Evolutionary conservation across 2,888 invertebrate species (phyloP), one percentile per base, ranked within the genome.

Genomic region (Chrysopilus asiliformis): DNA sequence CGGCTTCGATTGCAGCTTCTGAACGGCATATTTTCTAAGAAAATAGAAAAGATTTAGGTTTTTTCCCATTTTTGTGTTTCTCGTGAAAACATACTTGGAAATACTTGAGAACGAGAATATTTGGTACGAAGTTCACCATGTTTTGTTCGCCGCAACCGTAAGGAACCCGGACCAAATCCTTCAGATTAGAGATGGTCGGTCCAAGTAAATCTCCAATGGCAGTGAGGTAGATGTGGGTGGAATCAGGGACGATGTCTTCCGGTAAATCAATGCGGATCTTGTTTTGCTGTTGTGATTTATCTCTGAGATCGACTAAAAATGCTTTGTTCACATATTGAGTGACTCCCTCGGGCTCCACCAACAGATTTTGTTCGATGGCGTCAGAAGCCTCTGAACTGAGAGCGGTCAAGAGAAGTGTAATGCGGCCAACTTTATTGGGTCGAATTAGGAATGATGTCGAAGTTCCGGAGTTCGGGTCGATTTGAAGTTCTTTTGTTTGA

Each of bases 371-470:
- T 43, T 76, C 71, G 4, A 90, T 72, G 7, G 81, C 77, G 54
- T 93, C 91, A 6, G 89, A 89, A 20, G 79, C 79, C 25, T 76
- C 60, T 7, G 74, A 68, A 18, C 79, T 77, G 18, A 72, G 74
- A 12, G 91, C 87, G 4, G 72, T 74, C 2, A 84, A 77, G 58
- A 79, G 79, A 18, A 90, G 67, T 20, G 76, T 76, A 9, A 84
- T 68, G 15, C 68, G 66, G 13, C 89, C 90, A 8, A 84, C 64
- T 43, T 71, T 71, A 41, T 70, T 70, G 1, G 87, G 82, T 10
- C 76, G 72, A 37, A 91, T 79, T 67, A 90, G 78, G 60, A 97
- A 85, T 36, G 86, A 85, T 0, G 87, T 79, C 28, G 68, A 69
- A 49, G 76, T 74, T 30, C 72, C n/a, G n/a, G n/a, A n/a, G n/a